Evolutionary conservation across 2,113 vertebrate species (phyloP).

Genomic region (Tricholaema leucomelas): DNA sequence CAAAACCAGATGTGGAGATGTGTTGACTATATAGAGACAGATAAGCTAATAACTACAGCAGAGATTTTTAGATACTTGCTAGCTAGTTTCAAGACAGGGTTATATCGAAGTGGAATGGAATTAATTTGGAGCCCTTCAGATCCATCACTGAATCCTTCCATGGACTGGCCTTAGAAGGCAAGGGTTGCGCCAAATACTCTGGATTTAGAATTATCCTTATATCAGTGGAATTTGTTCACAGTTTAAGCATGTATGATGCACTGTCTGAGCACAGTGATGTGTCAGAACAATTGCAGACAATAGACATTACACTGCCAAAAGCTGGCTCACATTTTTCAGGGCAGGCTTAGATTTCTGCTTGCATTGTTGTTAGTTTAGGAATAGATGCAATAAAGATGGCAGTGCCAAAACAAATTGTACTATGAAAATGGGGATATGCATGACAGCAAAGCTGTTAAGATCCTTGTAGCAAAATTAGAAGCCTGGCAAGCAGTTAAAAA

Average conservation of each 20-base stretch:
- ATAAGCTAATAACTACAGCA: constrained; percentile 35
- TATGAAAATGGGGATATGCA: constrained; percentile 59
- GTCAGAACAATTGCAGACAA: constrained; percentile 50
- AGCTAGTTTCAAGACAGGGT: not conserved
- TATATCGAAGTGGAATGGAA: constrained; percentile 50
- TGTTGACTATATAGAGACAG: not conserved
- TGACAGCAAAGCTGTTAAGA: constrained; percentile 69
- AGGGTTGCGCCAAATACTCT: constrained; percentile 43
- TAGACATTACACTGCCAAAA: constrained; percentile 8
- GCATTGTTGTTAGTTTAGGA: constrained; percentile 47
- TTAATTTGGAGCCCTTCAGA: constrained; percentile 60
- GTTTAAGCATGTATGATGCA: constrained; percentile 71
- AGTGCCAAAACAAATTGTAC: constrained; percentile 65
- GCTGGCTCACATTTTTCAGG: constrained; percentile 19
- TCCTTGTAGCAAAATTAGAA: constrained; percentile 59
- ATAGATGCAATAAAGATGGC: constrained; percentile 34
- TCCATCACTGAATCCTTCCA: constrained; percentile 46
- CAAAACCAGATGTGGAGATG: constrained; percentile 54
- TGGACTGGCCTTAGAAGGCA: constrained; percentile 45
- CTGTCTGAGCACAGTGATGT: constrained; percentile 68
- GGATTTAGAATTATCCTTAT: constrained; percentile 67
- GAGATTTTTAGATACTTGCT: constrained; percentile 1
- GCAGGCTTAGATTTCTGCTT: constrained; percentile 64
- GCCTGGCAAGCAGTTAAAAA: constrained; percentile 53
- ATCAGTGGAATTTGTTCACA: constrained; percentile 71